Conservation (phyloP, 2,113 vertebrate species). For the Pygoscelis antarcticus region DNA sequence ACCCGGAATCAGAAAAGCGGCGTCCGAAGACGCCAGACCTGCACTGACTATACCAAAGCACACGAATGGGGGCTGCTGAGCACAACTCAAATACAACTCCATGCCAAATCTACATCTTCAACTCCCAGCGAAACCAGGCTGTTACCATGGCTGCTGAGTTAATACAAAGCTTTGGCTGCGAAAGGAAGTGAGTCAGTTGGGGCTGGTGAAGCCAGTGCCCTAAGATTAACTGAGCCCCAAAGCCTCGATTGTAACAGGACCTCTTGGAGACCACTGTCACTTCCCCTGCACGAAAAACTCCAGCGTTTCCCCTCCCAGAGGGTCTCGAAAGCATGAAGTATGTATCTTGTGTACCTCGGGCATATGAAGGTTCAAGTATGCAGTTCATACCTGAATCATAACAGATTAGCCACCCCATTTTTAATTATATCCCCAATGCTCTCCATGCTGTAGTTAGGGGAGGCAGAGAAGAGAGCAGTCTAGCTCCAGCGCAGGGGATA, state of each 20-base stretch:
- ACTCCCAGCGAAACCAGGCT: neutral
- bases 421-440: neutral
- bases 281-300: neutral
- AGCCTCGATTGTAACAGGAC: neutral
- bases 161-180: neutral
- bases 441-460: neutral
- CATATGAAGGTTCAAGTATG: neutral
- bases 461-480: neutral
- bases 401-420: neutral
- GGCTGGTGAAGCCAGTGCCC: neutral
- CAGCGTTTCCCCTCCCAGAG: neutral
- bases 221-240: neutral
- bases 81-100: neutral
- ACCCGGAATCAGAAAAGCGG: fast-evolving
- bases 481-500: neutral
- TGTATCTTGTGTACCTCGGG: neutral
- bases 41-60: neutral
- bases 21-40: neutral
- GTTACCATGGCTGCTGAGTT: neutral
- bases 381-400: neutral
- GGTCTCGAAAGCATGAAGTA: neutral
- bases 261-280: neutral
- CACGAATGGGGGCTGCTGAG: neutral
- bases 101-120: neutral
- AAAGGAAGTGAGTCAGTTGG: neutral